Percentiles rank a stretch among this genome's conserved stretches.
Evolutionary conservation across 1,140 invertebrate species (phyloP).

Genomic region (Drosophila baimaii): DNA sequence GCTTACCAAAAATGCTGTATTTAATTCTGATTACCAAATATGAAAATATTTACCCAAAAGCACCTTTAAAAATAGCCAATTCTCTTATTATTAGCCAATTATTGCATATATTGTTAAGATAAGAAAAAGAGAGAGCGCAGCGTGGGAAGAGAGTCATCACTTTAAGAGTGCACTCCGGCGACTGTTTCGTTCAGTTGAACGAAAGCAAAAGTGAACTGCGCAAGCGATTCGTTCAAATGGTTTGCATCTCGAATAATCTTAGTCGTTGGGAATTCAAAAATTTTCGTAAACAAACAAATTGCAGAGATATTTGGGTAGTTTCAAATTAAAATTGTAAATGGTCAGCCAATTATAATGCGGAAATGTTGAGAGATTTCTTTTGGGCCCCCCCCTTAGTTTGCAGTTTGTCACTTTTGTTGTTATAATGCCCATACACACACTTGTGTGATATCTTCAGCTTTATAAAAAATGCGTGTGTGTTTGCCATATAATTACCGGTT

Average conservation of each 20-base stretch:
- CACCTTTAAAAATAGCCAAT: not conserved
- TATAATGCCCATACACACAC: constrained; percentile 21
- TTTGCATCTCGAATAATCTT: constrained; percentile 59
- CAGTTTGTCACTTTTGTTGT: constrained; percentile 67
- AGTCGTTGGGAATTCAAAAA: constrained; percentile 49
- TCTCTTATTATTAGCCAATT: constrained; percentile 18
- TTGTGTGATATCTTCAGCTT: not conserved
- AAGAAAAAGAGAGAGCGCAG: constrained; percentile 15
- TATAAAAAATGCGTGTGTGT: constrained; percentile 21
- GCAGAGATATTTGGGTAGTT: not conserved
- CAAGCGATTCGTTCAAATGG: constrained; percentile 50
- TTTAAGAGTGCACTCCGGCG: constrained; percentile 33
- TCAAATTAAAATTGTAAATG: constrained; percentile 26
- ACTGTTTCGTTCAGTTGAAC: constrained; percentile 53
- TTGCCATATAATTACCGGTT: constrained; percentile 78
- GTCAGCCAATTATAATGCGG: constrained; percentile 65
- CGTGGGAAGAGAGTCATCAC: constrained; percentile 5
- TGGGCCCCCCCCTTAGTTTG: constrained; percentile 48
- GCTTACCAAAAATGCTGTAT: not conserved
- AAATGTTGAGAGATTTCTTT: constrained; percentile 68
- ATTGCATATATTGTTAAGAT: constrained; percentile 1
- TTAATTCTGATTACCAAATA: no score
- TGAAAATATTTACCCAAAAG: no score
- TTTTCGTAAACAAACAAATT: constrained; percentile 1
- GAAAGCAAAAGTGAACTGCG: constrained; percentile 61